Percentiles rank a stretch among this genome's conserved stretches.
These are phyloP conservation scores for Julus scanicus DNA, from an alignment of 2,888 invertebrate species.

Conservation along the genomic window DNA sequence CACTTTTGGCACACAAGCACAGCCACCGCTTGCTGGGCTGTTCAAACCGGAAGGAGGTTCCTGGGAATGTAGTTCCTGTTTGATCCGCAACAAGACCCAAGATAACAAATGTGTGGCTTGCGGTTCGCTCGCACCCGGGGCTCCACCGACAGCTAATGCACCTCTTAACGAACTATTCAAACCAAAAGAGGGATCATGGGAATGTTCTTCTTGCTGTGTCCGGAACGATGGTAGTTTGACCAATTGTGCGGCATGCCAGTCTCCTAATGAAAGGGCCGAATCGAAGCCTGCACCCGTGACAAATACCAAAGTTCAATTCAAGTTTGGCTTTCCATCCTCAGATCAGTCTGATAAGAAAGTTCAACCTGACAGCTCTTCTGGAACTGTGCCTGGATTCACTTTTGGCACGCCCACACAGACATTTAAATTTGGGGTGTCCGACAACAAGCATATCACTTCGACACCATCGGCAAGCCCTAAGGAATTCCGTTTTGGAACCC, in stretches of 20 bases:
- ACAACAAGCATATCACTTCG: not conserved
- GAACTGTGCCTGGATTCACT: slow-evolving; percentile 36
- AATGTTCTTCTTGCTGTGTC: slow-evolving; percentile 71
- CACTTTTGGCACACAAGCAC: not conserved
- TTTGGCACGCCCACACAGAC: slow-evolving; percentile 55
- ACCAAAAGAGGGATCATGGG: slow-evolving; percentile 64
- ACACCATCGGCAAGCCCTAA: slow-evolving; percentile 39
- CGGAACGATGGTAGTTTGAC: slow-evolving; percentile 71
- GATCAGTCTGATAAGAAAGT: not conserved
- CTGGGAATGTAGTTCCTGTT: slow-evolving; percentile 70
- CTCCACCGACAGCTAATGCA: not conserved
- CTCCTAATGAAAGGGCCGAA: slow-evolving; percentile 70
- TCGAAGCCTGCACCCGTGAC: not conserved
- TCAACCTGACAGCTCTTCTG: slow-evolving; percentile 9
- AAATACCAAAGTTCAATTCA: slow-evolving; percentile 49
- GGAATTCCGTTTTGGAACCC: slow-evolving; percentile 61
- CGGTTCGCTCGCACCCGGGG: slow-evolving; percentile 62
- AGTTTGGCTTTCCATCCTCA: slow-evolving; percentile 60
- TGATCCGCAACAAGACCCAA: slow-evolving; percentile 72
- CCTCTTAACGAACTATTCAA: slow-evolving; percentile 63
- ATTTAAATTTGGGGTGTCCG: slow-evolving; percentile 53
- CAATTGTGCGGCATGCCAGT: slow-evolving; percentile 74
- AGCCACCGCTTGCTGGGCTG: slow-evolving; percentile 61
- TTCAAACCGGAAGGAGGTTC: slow-evolving; percentile 64
- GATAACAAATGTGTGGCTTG: slow-evolving; percentile 74